phyloP scores from a whole-genome alignment of 2,797 vertebrate species.

The Urocyon cinereoargenteus region DNA sequence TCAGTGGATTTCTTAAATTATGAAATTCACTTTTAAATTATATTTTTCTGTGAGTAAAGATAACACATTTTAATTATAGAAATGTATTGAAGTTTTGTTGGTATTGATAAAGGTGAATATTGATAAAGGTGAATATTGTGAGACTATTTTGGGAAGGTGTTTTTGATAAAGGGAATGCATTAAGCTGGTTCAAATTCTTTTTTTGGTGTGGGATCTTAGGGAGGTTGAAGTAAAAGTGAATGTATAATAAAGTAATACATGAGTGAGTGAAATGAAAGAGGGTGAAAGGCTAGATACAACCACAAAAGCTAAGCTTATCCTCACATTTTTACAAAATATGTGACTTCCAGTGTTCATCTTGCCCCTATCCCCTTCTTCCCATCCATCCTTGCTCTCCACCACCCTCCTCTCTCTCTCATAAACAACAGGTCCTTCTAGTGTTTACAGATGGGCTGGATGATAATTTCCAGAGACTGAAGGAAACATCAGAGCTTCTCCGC shows the following conservation, averaged over 20 bases:
- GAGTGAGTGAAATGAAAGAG: neutral
- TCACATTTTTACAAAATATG: neutral
- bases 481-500: slow-evolving; percentile 85
- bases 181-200: neutral
- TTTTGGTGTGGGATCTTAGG: neutral
- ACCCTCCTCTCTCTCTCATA: neutral
- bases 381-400: neutral
- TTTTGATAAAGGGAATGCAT: neutral
- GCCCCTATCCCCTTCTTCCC: no score
- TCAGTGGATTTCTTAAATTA: neutral
- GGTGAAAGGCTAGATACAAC: neutral
- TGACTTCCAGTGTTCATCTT: neutral
- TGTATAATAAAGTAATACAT: neutral
- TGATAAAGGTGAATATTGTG: neutral
- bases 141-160: slow-evolving; percentile 11
- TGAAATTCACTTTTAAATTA: neutral
- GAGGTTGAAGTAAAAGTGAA: neutral
- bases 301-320: neutral
- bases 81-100: neutral
- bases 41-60: neutral
- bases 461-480: slow-evolving; percentile 87
- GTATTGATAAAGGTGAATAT: neutral
- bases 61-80: neutral
- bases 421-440: slow-evolving; percentile 91
- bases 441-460: slow-evolving; percentile 94